Base-by-base conservation (phyloP, 1,140 invertebrate species). In the Sipha flava region DNA sequence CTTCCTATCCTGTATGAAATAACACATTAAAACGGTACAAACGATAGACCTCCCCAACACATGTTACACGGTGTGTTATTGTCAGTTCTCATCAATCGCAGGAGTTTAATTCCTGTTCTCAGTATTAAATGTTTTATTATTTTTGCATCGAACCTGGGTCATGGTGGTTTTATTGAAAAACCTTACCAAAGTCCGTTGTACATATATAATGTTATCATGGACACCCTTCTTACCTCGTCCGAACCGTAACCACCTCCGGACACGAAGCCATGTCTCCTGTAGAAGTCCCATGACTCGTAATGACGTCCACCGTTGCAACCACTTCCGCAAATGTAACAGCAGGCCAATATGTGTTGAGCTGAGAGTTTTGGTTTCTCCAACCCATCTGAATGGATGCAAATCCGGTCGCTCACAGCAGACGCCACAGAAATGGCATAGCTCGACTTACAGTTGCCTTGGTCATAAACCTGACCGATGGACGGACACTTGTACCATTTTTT, bases 401-500 rank as follows among this genome's bases (percentile, higher is more conserved):
- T 86, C 59, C 92, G 84, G 85, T 93, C 92, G 45, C 89, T 88
- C 86, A 93, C 91, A 5, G 91, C 89, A 3, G 81, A 77, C 10
- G 80, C 80, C 0, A 77, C 64, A 2, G 72, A 40, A 37, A 82
- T 70, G n/a, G 81, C 81, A 40, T 82, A 73, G 29, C 91, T 92
- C 26, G 90, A 92, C 26, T 91, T 91, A 84, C 90, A 91, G 14
- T 88, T 88, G 3, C 88, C 91, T 85, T 94, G 93, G 88, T 94
- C 92, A 80, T 92, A 86, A 21, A 94, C 89, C 84, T 93, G 91
- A 40, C 86, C 86, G 81, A 94, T 90, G 1, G 93, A 93, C 1
- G 92, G 90, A 83, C 95, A 97, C 81, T 93, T 84, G 0, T 93
- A 89, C 94, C 95, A 97, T 80, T 93, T 86, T 68, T 88, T 85